Evolutionary conservation across 2,888 invertebrate genomes (phyloP), one percentile per base, ranked within the genome.

Genomic region (Chromoteleia sp.): DNA sequence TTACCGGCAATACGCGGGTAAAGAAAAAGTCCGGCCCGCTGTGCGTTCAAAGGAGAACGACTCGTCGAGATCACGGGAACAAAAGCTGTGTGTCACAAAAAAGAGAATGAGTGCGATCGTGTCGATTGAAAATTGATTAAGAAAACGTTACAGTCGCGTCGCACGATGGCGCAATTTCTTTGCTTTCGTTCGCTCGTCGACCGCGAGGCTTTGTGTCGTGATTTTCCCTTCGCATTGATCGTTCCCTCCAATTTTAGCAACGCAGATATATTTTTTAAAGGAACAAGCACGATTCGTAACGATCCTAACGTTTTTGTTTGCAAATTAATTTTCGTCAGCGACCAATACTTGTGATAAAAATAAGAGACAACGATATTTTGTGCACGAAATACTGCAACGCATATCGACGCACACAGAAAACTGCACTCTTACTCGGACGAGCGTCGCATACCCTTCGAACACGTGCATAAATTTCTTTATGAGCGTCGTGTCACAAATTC

Each of bases 381-480:
- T n/a, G 36, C 15, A 39, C 54, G 19, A 50, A 59, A 48, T 29
- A 45, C 14, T 36, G 48, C 21, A 25, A 65, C 61, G 36, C 36
- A 36, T 45, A 77, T 61, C 58, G 61, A 58, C 45, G 63, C 25
- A 21, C 50, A 19, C 12, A 12, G 48, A 52, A 68, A 54, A 45
- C 29, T 39, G 63, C 54, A 70, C 70, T 59, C 45, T 52, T 50
- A 74, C 74, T 52, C 25, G 36, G 68, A 63, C 70, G 48, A 61
- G 19, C 39, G 30, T 59, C 80, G 80, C 70, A 41, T 80, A 81
- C 56, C 67, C 70, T 67, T 56, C 59, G 85, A 85, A 85, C 84
- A 84, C 85, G 85, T 84, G 86, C 86, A 87, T 89, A 89, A 89
- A 90, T 89, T 88, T 86, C 86, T 89, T 89, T 89, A 89, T 88